Base-by-base conservation (phyloP, 2,888 invertebrate species). In the Nyleta sp. region DNA sequence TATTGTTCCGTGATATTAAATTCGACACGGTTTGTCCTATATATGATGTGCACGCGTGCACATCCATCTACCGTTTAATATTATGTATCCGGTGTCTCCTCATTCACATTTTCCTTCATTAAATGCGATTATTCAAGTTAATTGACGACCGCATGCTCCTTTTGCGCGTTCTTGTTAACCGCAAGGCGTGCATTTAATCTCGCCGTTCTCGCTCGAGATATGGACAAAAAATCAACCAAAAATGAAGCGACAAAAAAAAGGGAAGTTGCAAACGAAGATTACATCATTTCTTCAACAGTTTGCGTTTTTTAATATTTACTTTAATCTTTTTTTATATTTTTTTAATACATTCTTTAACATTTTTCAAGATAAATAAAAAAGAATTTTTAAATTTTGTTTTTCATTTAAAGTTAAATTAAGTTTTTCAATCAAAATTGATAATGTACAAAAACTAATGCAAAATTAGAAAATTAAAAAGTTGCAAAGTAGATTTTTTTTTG, bases 121-220 rank as follows among this genome's bases (percentile, higher is more conserved):
- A 77, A 79, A 79, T 81, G 77, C 74, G 73, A 81, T 81, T 79
- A 80, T 71, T 78, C 77, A 57, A 78, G 77, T 78, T 81, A 81
- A 81, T 81, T 78, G 80, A 76, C 76, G 67, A 55, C 70, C 71
- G 62, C 75, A 60, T 73, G 75, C 67, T 81, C 75, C 78, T 81
- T 74, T 80, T 78, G 76, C 70, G 70, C 75, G 78, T 73, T 80
- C 80, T 78, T 73, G 67, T 78, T 81, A 76, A 78, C 73, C 76
- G 73, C 76, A 60, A 70, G 57, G 48, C 80, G 78, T 77, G 73
- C 42, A 60, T 38, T 73, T 20, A 67, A 71, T 65, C 44, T 60
- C 35, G n/a, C 33, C 42, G 13, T 31, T 57, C 35, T 50, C 50
- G 7, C 8, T 40, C n/a, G 35, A 35, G n/a, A 7, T 35, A 11